Conservation (phyloP, 2,888 invertebrate species). For the Pelosia muscerda region DNA sequence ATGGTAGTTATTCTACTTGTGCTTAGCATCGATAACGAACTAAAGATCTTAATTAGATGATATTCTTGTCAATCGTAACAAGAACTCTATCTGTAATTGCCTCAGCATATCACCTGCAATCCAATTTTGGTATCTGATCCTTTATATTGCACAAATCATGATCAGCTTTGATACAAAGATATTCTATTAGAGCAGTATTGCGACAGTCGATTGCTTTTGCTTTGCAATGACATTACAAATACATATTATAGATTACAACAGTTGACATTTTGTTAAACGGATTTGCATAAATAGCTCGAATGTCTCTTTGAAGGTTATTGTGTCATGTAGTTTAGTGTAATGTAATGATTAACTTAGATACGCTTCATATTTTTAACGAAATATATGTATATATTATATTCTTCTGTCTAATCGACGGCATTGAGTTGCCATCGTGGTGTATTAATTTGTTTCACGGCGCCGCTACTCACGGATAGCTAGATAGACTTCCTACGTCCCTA, state of each 20-base stretch:
- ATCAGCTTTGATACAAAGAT: constrained; percentile 57
- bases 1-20: constrained; percentile 14
- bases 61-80: constrained; percentile 64
- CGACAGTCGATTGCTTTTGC: constrained; percentile 60
- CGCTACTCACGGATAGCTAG: no score
- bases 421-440: no score
- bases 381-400: no score
- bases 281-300: constrained; percentile 76
- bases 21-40: constrained; percentile 22
- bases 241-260: constrained; percentile 59
- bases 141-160: constrained; percentile 61
- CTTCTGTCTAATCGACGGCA: no score
- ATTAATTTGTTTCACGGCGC: no score
- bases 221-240: constrained; percentile 60
- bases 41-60: constrained; percentile 62
- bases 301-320: constrained; percentile 57
- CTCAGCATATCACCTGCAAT: constrained; percentile 53
- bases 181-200: constrained; percentile 51
- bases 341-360: constrained; percentile 33
- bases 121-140: constrained; percentile 47
- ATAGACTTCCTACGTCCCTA: no score
- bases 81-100: constrained; percentile 63
- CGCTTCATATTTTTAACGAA: constrained; percentile 20
- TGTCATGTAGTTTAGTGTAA: constrained; percentile 45
- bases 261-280: constrained; percentile 72